These are phyloP conservation scores for Chironomus riparius DNA, from an alignment of 2,888 invertebrate genomes.

Conservation along the genomic window DNA sequence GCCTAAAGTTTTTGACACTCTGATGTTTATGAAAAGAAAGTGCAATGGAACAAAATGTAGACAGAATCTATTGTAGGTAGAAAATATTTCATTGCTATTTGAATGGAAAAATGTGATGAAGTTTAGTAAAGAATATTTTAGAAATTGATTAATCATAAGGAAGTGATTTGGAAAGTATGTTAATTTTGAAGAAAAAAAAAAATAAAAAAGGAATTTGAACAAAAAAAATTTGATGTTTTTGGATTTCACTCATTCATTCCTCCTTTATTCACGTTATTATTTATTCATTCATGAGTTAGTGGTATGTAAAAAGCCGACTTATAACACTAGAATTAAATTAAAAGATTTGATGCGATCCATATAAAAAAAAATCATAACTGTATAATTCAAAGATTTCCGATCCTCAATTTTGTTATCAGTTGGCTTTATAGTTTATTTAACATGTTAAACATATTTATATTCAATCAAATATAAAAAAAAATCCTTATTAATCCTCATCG, in stretches of 20 bases:
- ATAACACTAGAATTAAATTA: background rate
- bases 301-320: background rate
- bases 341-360: background rate
- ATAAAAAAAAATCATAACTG: background rate
- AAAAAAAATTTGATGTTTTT: background rate
- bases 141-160: background rate
- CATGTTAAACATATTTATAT: background rate
- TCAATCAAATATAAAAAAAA: background rate
- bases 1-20: background rate
- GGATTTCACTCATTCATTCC: background rate
- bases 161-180: background rate
- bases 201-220: background rate
- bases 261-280: background rate
- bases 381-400: background rate
- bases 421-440: background rate
- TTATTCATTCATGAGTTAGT: background rate
- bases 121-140: background rate
- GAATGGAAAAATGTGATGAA: background rate
- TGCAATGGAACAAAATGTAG: background rate
- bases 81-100: background rate
- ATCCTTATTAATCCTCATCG: constrained; percentile 20
- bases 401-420: background rate
- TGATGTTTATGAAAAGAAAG: background rate
- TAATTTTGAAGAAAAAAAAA: background rate
- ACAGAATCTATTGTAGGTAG: background rate